Evolutionary conservation across 2,888 invertebrate genomes (phyloP), one percentile per base, ranked within the genome.

Genomic region (Drosophila acutilabella): DNA sequence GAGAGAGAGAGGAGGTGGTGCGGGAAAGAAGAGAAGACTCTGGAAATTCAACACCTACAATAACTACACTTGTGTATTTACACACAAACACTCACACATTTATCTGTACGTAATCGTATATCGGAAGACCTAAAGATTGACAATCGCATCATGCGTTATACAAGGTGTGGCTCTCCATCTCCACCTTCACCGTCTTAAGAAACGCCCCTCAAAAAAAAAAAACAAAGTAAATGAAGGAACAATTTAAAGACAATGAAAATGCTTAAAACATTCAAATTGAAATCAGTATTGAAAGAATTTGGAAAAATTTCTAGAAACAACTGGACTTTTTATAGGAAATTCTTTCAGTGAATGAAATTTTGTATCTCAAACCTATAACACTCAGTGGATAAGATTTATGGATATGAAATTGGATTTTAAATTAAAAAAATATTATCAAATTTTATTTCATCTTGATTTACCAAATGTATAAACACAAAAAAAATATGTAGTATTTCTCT

Each of bases 1-100:
- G 13, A n/a, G 47, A 45, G n/a, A 41, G 7, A 11, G n/a, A n/a
- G n/a, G n/a, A n/a, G n/a, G n/a, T n/a, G n/a, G n/a, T 10, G 47
- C 30, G 16, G 36, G n/a, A 50, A 30, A 8, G 13, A 6, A 54
- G 11, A 18, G 11, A 18, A 36, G 52, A 36, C 36, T 36, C 11
- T 67, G 58, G 62, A 62, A 72, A 77, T 60, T 72, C 62, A 67
- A 74, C 72, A 74, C 71, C 77, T 71, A 71, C 66, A 45, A 59
- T 45, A 62, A 47, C 45, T 59, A 58, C 41, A 71, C 47, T 62
- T 74, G 62, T 54, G 44, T 47, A 54, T 41, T 14, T 41, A 40
- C 16, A 51, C 33, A 45, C 13, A 26, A 0, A 47, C 20, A 36
- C 48, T 10, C 36, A 42, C 18, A 16, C 11, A 26, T 10, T 23